Percentiles rank a stretch among this genome's conserved stretches.
phyloP scores from a whole-genome alignment of 2,113 vertebrate genomes.

The Tyrannus savana region DNA sequence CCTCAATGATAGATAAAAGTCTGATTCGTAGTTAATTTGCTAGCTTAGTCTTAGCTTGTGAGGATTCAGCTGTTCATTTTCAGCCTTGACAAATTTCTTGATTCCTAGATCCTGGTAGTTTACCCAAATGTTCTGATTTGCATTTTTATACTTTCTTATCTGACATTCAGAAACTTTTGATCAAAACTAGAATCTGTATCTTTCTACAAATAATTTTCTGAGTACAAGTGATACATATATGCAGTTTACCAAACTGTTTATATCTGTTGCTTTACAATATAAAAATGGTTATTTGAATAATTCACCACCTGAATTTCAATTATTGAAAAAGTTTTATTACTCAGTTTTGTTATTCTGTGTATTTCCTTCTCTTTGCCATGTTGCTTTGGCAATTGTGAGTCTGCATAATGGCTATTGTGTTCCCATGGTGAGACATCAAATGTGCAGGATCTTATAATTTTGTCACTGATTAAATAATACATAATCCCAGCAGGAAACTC shows the following conservation, averaged over 20 bases:
- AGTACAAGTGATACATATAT: neutral
- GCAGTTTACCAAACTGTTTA: neutral
- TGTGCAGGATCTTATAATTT: neutral
- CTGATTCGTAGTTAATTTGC: neutral
- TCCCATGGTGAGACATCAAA: neutral
- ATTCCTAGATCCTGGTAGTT: neutral
- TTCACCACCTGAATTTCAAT: neutral
- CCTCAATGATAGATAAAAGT: neutral
- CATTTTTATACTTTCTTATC: neutral
- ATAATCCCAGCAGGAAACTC: neutral
- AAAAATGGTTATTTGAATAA: neutral
- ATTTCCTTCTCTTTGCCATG: neutral
- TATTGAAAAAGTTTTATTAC: neutral
- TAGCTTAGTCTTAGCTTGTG: neutral
- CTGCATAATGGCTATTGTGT: neutral
- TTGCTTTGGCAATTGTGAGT: neutral
- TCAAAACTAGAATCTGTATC: neutral
- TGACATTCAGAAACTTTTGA: neutral
- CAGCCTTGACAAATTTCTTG: neutral
- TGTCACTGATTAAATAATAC: slow-evolving; percentile 27
- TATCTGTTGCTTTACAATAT: neutral
- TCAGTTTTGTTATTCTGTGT: neutral
- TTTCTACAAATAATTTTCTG: neutral
- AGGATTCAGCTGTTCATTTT: neutral
- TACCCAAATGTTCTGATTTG: neutral